These are phyloP conservation scores for Euwallacea fornicatus DNA, from an alignment of 1,140 invertebrate genomes.

Conservation along the genomic window DNA sequence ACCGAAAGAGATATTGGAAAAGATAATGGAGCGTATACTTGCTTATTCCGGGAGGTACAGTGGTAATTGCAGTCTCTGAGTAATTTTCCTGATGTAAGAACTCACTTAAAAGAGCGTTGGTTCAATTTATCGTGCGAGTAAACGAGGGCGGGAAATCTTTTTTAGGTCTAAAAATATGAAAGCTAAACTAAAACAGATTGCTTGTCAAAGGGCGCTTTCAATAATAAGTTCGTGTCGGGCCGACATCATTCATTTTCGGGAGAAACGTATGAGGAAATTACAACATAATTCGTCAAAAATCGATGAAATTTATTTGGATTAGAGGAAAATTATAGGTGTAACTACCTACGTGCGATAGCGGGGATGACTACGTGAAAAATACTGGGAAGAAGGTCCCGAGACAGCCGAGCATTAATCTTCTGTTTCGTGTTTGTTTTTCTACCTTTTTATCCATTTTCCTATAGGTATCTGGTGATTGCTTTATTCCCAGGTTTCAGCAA, in stretches of 20 bases:
- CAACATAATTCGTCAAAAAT: conserved; percentile 49
- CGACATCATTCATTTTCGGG: conserved; percentile 51
- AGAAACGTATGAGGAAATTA: conserved; percentile 50
- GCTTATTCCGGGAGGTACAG: background rate
- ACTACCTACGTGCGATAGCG: conserved; percentile 27
- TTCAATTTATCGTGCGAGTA: conserved; percentile 29
- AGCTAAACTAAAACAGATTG: conserved; percentile 51
- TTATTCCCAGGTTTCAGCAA: background rate
- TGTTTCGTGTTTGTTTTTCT: conserved; percentile 34
- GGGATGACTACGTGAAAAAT: conserved; percentile 32
- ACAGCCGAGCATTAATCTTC: conserved; percentile 38
- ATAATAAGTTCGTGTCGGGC: conserved; percentile 53
- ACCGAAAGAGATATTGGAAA: conserved; percentile 35
- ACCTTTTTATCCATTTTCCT: conserved; percentile 24
- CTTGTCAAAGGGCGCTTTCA: conserved; percentile 52
- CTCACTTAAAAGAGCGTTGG: too few relatives aligned
- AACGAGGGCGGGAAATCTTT: conserved; percentile 34
- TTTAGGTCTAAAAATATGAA: conserved; percentile 39
- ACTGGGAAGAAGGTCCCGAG: conserved; percentile 8
- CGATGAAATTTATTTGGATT: conserved; percentile 48
- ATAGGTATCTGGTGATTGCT: conserved; percentile 9
- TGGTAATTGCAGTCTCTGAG: background rate
- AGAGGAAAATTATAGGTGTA: conserved; percentile 47
- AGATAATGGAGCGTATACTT: conserved; percentile 29
- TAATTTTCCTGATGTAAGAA: too few relatives aligned